Conservation (phyloP, 2,113 vertebrate genomes). For the Taurulus bubalis region DNA sequence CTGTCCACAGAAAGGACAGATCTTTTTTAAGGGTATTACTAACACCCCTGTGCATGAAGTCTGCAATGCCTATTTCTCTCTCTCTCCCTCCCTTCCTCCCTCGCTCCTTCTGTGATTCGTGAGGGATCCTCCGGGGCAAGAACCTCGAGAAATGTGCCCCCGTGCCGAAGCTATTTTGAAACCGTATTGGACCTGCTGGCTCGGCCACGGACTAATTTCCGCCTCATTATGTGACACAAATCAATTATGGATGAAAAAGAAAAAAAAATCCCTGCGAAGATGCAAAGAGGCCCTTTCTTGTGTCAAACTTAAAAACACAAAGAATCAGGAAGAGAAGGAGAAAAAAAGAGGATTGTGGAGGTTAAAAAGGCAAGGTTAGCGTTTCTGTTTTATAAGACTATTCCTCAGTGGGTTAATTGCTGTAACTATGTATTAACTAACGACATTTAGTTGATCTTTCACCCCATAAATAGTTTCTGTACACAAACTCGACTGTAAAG, state of each 20-base stretch:
- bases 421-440: background rate
- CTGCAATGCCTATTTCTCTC: conserved; percentile 9
- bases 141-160: conserved; percentile 57
- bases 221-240: conserved; percentile 75
- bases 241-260: conserved; percentile 73
- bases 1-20: conserved; percentile 39
- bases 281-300: conserved; percentile 55
- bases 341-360: background rate
- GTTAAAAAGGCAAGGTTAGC: conserved; percentile 11
- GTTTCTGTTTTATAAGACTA: background rate
- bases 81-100: conserved; percentile 11
- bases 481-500: background rate
- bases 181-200: conserved; percentile 47
- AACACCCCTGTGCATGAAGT: conserved; percentile 18
- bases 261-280: conserved; percentile 8
- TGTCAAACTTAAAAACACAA: conserved; percentile 41
- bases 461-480: background rate
- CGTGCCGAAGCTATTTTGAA: conserved; percentile 51
- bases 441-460: background rate
- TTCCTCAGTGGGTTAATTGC: background rate
- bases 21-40: conserved; percentile 41
- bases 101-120: conserved; percentile 15
- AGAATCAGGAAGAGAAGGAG: conserved; percentile 25
- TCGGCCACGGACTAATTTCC: conserved; percentile 39
- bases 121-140: conserved; percentile 22